Evolutionary conservation across 2,113 vertebrate genomes (phyloP), one percentile per base, ranked within the genome.

Genomic region (Elaphurus davidianus): DNA sequence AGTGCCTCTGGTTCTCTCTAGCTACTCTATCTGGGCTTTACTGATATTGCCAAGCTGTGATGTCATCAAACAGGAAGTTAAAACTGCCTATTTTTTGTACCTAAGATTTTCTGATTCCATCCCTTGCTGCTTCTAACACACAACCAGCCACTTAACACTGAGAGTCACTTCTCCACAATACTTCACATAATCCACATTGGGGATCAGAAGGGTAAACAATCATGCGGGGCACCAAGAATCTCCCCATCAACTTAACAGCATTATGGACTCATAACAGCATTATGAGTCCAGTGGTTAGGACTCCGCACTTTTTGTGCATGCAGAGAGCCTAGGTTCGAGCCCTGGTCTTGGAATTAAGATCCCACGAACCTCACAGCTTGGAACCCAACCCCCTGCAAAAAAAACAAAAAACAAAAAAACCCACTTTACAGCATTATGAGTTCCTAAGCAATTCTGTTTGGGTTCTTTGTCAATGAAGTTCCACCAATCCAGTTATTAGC

Each of bases 21-120:
- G 64, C 40, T 45, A 74, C 85, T 76, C n/a, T 60, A 43, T 33
- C 89, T 36, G 81, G 27, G 40, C n/a, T 88, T 96, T 76, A 25
- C 59, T 6, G 62, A 78, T 59, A 74, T 60, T 59, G 76, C 64
- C 83, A 94, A 91, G 40, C 21, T 86, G 67, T 71, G 71, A 79
- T 79, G 71, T 96, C 93, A 71, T 97, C 94, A 91, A 82, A 52
- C 10, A 91, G 67, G 30, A 82, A 91, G 87, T 85, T 87, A 86
- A 96, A 94, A 60, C 86, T 76, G 13, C 59, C 30, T 84, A 12
- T 94, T 84, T 96, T 95, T 92, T 87, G 71, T 62, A 47, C 19
- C 82, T 87, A 52, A 36, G 85, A 86, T 90, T 95, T 88, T 96
- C 64, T 47, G 27, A 16, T 67, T 91, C 19, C 43, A 43, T 92